phyloP scores from a whole-genome alignment of 2,113 vertebrate genomes.

The Abramis brama region DNA sequence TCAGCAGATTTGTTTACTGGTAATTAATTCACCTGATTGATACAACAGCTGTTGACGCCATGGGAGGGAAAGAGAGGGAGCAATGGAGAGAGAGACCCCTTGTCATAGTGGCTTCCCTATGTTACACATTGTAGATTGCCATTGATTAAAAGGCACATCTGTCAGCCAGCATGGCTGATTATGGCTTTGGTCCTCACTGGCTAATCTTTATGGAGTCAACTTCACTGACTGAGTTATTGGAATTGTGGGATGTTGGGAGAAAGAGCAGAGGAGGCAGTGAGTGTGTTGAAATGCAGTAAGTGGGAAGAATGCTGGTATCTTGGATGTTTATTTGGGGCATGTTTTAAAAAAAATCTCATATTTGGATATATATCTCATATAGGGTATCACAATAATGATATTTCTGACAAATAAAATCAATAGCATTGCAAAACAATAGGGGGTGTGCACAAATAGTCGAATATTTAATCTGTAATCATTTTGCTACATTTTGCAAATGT shows the following conservation, averaged over 20 bases:
- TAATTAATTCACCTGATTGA: slow-evolving; percentile 82
- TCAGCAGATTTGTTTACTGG: slow-evolving; percentile 76
- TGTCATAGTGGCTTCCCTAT: slow-evolving; percentile 56
- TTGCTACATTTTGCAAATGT: too few species aligned
- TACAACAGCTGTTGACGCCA: slow-evolving; percentile 73
- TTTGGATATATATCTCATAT: too few species aligned
- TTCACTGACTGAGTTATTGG: slow-evolving; percentile 73
- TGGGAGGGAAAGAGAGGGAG: slow-evolving; percentile 60
- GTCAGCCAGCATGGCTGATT: slow-evolving; percentile 63
- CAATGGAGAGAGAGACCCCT: slow-evolving; percentile 40
- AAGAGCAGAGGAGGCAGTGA: slow-evolving; percentile 50
- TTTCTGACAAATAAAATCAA: background rate
- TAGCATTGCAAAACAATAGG: background rate
- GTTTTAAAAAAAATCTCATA: background rate
- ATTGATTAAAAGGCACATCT: slow-evolving; percentile 72
- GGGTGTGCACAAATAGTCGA: too few species aligned
- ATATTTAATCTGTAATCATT: too few species aligned
- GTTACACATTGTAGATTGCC: slow-evolving; percentile 56
- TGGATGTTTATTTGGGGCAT: background rate
- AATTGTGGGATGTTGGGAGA: slow-evolving; percentile 56
- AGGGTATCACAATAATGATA: too few species aligned
- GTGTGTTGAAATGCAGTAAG: background rate
- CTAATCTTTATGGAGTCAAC: slow-evolving; percentile 74
- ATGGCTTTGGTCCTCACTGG: slow-evolving; percentile 46
- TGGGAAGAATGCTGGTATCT: background rate